Base-by-base conservation (phyloP, 2,888 invertebrate genomes). In the Taphrorychus bicolor region DNA sequence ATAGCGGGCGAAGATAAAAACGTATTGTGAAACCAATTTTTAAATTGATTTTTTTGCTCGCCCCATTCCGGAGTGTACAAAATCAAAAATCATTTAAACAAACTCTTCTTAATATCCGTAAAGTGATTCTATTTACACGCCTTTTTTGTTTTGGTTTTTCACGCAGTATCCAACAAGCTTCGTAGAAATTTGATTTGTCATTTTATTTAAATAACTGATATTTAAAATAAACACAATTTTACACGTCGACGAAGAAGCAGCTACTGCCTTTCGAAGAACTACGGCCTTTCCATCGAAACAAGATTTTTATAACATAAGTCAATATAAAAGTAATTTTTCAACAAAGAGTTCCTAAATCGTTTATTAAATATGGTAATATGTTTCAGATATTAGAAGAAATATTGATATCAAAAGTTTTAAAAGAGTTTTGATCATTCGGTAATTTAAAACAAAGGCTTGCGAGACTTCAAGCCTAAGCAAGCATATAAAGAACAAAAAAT, bases 201-300 rank as follows among this genome's bases (percentile, higher is more conserved):
- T 74, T 75, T 75, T 67, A 68, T 73, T 74, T 73, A 71, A 76
- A 75, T 75, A 76, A 74, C 72, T 70, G 72, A 76, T 75, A 72
- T 73, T 75, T 73, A 71, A 75, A 74, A 73, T 76, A 75, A 76
- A 76, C 73, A 71, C 69, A 66, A 70, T 73, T 73, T 72, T 73
- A 66, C 14, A 24, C 58, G 42, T 18, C 53, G 45, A 66, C 53
- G 45, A 66, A 49, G 59, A 71, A 69, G 71, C 70, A 72, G 71
- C 71, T 69, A 62, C 65, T 66, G 52, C 19, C 52, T 21, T 51
- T 3, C n/a, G 7, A 51, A 18, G 5, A n/a, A 5, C 51, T 51
- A 51, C 19, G 51, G 51, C 51, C 51, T n/a, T 51, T 21, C 21
- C 5, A 14, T 7, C 2, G 19, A 18, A 2, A 51, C 2, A 5